Evolutionary conservation across 1,140 invertebrate species (phyloP), one percentile per base, ranked within the genome.

Genomic region (Megalopta genalis): DNA sequence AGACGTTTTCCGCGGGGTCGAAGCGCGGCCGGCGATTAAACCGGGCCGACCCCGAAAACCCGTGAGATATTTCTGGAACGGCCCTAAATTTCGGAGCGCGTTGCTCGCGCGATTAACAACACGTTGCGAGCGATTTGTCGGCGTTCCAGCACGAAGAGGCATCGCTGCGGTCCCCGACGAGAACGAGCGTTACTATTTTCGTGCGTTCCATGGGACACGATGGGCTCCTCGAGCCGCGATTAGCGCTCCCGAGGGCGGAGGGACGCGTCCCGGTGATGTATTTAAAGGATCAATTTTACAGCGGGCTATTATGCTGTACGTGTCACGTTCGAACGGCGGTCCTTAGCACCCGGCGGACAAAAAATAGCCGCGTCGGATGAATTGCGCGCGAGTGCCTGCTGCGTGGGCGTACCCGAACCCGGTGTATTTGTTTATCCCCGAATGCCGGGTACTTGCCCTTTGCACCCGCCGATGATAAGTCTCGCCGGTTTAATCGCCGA

Each of bases 111-210:
- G 76, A 78, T 78, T 78, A 78, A 78, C 76, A 78, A 72, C 76
- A 65, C 76, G 76, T 78, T 78, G 68, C 68, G 76, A 78, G 76
- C 76, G 76, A 78, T 78, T 78, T 78, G 76, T 78, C 76, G 76
- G 68, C 76, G 76, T 78, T 78, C 76, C 76, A 57, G 68, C 76
- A 32, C 68, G 76, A 78, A 78, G 76, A 78, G 63, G 46, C 76
- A 78, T 78, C 76, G 69, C 69, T 32, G 42, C 69, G 76, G 76
- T 77, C 76, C 46, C 32, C 68, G 76, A 77, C 68, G 76, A 64
- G 18, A 72, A 78, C 69, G 76, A 65, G 60, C 68, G 76, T 23
- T 71, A 77, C 76, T 78, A 78, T 78, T 78, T 78, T 78, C 42
- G 76, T 78, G 32, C 76, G 42, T 62, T 77, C 60, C 77, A 46